phyloP scores from a whole-genome alignment of 2,797 vertebrate species.

The Eurystomus glaucurus region DNA sequence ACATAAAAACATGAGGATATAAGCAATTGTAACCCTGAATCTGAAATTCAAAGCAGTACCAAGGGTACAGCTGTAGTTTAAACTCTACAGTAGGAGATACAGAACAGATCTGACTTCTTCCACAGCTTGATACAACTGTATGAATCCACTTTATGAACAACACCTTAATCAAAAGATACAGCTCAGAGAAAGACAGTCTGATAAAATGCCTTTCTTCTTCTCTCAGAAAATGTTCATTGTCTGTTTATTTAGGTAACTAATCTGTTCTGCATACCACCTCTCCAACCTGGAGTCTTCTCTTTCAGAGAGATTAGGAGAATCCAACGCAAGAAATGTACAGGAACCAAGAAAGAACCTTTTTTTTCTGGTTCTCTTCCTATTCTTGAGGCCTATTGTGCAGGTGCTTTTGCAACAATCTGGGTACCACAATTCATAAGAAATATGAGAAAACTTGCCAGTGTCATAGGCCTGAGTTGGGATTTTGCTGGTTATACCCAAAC shows the following conservation, averaged over 20 bases:
- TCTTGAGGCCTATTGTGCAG: background rate
- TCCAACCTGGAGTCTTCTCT: background rate
- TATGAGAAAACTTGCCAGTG: background rate
- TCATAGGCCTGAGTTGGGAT: accelerated
- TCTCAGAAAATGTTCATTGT: background rate
- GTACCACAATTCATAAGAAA: background rate
- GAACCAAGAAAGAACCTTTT: background rate
- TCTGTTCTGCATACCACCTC: background rate
- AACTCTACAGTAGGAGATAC: background rate
- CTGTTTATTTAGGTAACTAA: background rate
- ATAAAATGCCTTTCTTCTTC: background rate
- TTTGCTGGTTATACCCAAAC: background rate
- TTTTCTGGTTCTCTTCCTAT: background rate
- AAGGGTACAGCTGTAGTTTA: background rate
- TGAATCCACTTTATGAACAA: background rate
- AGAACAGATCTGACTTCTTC: background rate
- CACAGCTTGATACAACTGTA: background rate
- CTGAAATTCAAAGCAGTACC: background rate
- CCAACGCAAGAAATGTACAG: background rate
- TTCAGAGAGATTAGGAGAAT: background rate
- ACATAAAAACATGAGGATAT: background rate
- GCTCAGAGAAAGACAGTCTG: background rate
- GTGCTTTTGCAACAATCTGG: background rate
- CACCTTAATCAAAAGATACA: background rate
- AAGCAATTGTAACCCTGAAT: background rate